Conservation (phyloP, 2,797 vertebrate species). For the Sandelia bainsii region DNA sequence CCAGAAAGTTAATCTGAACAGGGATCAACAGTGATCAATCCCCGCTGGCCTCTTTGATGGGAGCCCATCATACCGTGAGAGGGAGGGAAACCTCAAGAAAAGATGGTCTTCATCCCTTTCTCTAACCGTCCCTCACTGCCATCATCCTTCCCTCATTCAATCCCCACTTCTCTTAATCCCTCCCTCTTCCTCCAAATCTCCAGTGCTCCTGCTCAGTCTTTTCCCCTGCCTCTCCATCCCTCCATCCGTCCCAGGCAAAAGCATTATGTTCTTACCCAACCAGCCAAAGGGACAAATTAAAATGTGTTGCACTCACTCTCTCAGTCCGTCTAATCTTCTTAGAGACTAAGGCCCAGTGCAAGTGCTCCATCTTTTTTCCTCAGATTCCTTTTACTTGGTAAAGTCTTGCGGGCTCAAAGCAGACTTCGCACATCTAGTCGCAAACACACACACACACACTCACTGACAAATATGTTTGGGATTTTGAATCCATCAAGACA, state of each 20-base stretch:
- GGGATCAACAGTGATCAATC: constrained; percentile 76
- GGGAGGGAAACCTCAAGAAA: constrained; percentile 62
- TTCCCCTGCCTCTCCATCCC: constrained; percentile 51
- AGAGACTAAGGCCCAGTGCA: constrained; percentile 85
- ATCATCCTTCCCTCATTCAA: constrained; percentile 69
- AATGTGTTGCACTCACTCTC: constrained; percentile 79
- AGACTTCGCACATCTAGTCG: constrained; percentile 35
- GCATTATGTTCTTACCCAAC: constrained; percentile 86
- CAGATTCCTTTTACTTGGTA: constrained; percentile 81
- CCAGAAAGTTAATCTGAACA: constrained; percentile 77
- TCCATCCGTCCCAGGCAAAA: constrained; percentile 71
- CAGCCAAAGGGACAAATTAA: constrained; percentile 87
- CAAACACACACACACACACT: constrained; percentile 35
- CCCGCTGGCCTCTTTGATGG: constrained; percentile 79
- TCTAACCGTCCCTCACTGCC: constrained; percentile 39
- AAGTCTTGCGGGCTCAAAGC: constrained; percentile 81
- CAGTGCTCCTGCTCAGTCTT: constrained; percentile 54
- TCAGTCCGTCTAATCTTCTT: constrained; percentile 90
- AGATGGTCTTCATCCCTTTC: constrained; percentile 64
- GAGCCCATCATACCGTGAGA: constrained; percentile 61
- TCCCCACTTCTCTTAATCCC: constrained; percentile 69
- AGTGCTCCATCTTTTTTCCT: constrained; percentile 80
- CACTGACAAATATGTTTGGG: constrained; percentile 76
- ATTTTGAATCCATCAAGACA: constrained; percentile 80
- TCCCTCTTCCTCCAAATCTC: constrained; percentile 69